These are phyloP conservation scores for Xylota segnis DNA, from an alignment of 2,888 invertebrate species.

Conservation along the genomic window DNA sequence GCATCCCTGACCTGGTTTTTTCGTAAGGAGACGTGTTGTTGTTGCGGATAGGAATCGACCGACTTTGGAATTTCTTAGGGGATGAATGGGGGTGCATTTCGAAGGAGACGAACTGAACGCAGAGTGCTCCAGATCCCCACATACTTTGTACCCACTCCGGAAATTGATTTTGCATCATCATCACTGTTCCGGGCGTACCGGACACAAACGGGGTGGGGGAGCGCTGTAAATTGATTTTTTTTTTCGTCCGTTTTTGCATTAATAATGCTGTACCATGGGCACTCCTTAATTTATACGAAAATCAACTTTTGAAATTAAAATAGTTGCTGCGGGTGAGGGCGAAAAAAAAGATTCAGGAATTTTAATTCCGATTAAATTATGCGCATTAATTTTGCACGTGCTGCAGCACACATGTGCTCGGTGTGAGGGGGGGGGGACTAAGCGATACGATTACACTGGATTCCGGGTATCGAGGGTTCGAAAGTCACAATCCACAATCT, in stretches of 20 bases:
- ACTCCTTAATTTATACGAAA: constrained; percentile 52
- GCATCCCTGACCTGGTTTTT: constrained; percentile 69
- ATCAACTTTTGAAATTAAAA: constrained; percentile 55
- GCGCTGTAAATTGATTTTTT: constrained; percentile 53
- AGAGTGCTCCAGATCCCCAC: constrained; percentile 46
- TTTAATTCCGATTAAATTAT: constrained; percentile 59
- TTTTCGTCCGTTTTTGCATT: constrained; percentile 10
- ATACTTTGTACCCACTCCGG: constrained; percentile 59
- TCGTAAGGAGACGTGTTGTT: constrained; percentile 28
- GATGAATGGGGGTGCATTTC: constrained; percentile 10
- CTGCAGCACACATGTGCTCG: constrained; percentile 31
- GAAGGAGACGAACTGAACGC: neutral
- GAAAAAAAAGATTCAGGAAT: constrained; percentile 11
- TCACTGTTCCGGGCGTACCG: neutral
- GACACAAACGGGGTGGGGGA: constrained; percentile 27
- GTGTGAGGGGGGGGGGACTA: constrained; percentile 30
- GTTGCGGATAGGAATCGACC: constrained; percentile 44
- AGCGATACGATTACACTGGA: constrained; percentile 36
- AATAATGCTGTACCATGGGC: constrained; percentile 50
- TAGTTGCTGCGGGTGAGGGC: constrained; percentile 17
- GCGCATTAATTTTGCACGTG: constrained; percentile 60
- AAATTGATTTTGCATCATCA: constrained; percentile 72
- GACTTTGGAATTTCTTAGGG: constrained; percentile 41
- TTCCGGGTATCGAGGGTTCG: constrained; percentile 12
- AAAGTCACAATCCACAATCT: constrained; percentile 28